Conservation (phyloP, 2,113 vertebrate genomes). For the Heloderma charlesbogerti region DNA sequence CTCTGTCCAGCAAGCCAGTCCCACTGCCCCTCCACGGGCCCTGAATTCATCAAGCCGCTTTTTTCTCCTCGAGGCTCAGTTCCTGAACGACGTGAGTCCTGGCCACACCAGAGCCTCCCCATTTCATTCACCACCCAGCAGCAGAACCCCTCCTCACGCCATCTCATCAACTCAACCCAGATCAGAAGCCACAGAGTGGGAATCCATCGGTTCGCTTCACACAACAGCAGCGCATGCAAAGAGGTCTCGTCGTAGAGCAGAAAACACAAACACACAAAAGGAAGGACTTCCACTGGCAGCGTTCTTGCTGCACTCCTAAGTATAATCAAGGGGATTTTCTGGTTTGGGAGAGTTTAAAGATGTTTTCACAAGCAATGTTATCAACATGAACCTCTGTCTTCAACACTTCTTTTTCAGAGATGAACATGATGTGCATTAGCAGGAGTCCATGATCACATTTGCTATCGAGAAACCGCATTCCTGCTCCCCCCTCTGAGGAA, state of each 20-base stretch:
- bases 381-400: background rate
- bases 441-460: too few species aligned
- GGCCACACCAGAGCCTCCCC: too few species aligned
- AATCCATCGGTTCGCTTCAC: background rate
- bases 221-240: background rate
- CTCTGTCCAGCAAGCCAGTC: background rate
- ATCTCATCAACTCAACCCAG: background rate
- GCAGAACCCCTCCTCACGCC: rapidly evolving
- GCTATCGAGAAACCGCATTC: background rate
- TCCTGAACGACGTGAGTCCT: too few species aligned
- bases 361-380: background rate
- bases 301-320: background rate
- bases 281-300: background rate
- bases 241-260: background rate
- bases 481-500: background rate
- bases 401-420: background rate
- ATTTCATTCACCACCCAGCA: background rate
- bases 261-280: background rate
- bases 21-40: too few species aligned
- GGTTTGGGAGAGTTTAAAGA: background rate
- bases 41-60: background rate
- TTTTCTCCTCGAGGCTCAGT: background rate
- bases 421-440: too few species aligned
- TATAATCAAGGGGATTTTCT: background rate
- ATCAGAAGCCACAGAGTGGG: background rate